phyloP scores from a whole-genome alignment of 2,113 vertebrate species.

The Elachura formosa region DNA sequence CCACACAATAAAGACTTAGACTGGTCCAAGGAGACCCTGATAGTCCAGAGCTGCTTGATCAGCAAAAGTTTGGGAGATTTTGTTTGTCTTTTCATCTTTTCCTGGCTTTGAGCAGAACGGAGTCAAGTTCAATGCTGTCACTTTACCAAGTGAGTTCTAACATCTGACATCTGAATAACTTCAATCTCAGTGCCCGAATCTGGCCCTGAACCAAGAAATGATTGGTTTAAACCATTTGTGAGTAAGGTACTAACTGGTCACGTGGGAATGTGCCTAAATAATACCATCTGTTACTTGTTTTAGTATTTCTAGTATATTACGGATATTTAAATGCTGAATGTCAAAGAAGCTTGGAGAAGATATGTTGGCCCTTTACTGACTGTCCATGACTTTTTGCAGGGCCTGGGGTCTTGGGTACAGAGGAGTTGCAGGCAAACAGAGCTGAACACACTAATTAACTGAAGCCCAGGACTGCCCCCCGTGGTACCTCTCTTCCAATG shows the following conservation, averaged over 20 bases:
- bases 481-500: not conserved
- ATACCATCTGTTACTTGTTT: not conserved
- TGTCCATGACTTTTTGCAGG: not conserved
- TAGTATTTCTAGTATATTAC: not conserved
- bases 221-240: not conserved
- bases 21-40: not conserved
- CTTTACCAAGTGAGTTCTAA: not conserved
- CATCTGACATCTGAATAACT: not conserved
- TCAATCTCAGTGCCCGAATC: not conserved
- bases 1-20: not conserved
- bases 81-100: not conserved
- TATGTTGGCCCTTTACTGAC: not conserved
- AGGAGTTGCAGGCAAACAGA: not conserved
- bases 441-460: not conserved
- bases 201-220: not conserved
- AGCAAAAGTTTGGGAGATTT: not conserved
- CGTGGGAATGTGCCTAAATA: not conserved
- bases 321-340: not conserved
- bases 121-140: not conserved
- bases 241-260: not conserved
- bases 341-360: not conserved
- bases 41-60: not conserved
- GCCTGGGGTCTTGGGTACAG: not conserved
- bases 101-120: not conserved
- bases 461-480: not conserved